Evolutionary conservation across 1,140 invertebrate genomes (phyloP), one percentile per base, ranked within the genome.

Genomic region (Fopius arisanus): DNA sequence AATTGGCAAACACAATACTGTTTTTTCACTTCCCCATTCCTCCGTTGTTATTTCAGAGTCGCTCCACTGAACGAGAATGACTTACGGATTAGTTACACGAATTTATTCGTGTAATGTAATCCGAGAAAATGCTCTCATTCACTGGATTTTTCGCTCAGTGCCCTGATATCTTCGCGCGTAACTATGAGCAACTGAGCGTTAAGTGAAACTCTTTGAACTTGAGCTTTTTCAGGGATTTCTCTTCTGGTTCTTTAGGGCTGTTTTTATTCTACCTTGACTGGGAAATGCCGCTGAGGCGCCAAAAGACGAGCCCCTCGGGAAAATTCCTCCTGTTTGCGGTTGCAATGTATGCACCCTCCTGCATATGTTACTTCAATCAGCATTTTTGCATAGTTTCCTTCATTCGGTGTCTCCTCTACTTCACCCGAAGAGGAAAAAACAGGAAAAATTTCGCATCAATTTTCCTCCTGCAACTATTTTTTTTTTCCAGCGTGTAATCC

Each of bases 341-440:
- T 71, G 73, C 78, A 82, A 83, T 82, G 80, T 84, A 84, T 84
- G 82, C 82, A 84, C 82, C 82, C 82, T 69, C 37, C 51, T 72
- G 72, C 76, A 75, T 72, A 40, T 69, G 67, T 68, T 59, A 59
- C 48, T 40, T 41, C 23, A 26, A 26, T 33, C 26, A 66, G 12
- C 26, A 67, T 65, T 31, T 62, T 62, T 62, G 21, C 23, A 1
- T 28, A 12, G 21, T 23, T 9, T 62, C 19, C 7, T 62, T 62
- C 23, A 26, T 62, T 62, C 19, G 28, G 2, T 62, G 6, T 51
- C 21, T 62, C 26, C 10, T 62, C 5, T 10, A 62, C 54, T 26
- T 12, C 9, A 37, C 33, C 2, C 9, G 1, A 12, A 12, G 33
- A 37, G 1, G 33, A 37, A 26, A 62, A 23, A 28, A 9, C 21